A percentile compares a stretch with the other conserved stretches of the same genome.
phyloP scores from a whole-genome alignment of 2,888 invertebrate genomes.

The Platerodrilus igneus region DNA sequence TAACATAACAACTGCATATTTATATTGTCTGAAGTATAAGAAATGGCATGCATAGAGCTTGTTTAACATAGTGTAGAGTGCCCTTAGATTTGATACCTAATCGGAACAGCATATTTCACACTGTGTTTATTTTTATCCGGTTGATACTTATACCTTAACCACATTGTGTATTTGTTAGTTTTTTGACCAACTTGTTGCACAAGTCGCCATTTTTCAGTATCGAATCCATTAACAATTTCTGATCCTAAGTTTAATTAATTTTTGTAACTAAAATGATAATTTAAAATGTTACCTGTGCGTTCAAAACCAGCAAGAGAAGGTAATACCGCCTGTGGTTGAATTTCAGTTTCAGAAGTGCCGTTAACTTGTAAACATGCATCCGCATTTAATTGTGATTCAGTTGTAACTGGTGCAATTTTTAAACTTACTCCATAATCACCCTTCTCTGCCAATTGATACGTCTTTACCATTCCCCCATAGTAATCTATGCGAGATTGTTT shows the following conservation, averaged over 20 bases:
- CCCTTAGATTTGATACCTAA: too few species aligned
- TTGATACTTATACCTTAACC: constrained; percentile 71
- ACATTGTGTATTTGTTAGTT: constrained; percentile 82
- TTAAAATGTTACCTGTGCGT: constrained; percentile 50
- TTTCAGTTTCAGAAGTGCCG: constrained; percentile 59
- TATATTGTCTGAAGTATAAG: too few species aligned
- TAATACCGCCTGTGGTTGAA: constrained; percentile 71
- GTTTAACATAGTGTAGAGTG: too few species aligned
- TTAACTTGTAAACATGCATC: constrained; percentile 80
- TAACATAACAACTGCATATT: too few species aligned
- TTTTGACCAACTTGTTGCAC: constrained; percentile 69
- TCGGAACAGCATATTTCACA: constrained; percentile 60
- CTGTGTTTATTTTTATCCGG: constrained; percentile 47
- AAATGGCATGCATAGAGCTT: too few species aligned
- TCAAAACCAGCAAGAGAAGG: constrained; percentile 77
- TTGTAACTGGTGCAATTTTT: constrained; percentile 84
- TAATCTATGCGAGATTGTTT: constrained; percentile 87
- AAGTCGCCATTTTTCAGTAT: constrained; percentile 75
- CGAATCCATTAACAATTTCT: constrained; percentile 66
- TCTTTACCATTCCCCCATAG: constrained; percentile 92
- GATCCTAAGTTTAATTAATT: constrained; percentile 48
- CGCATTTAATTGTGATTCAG: constrained; percentile 65
- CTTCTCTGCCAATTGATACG: constrained; percentile 68
- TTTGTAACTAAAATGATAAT: constrained; percentile 5
- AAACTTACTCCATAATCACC: constrained; percentile 66